Evolutionary conservation across 2,113 vertebrate species (phyloP), one percentile per base, ranked within the genome.

Genomic region (Xenopus laevis): DNA sequence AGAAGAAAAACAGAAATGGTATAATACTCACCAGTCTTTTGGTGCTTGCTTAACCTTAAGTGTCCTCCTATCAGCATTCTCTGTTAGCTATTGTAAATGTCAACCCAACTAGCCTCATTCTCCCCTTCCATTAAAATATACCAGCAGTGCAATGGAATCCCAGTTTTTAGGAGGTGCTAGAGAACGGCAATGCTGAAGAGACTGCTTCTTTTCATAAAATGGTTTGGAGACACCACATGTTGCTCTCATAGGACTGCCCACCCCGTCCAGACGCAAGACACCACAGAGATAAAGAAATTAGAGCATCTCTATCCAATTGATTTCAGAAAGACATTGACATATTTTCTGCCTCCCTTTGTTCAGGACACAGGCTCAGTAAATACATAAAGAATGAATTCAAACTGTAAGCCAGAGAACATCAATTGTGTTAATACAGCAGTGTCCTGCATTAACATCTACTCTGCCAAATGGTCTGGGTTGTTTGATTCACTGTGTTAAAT

Each of bases 41-140:
- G 77, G 0, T 4, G 4, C 47, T 64, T 82, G 66, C n/a, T 83
- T 74, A 81, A 62, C 71, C 65, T 13, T 21, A 33, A 80, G 71
- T 83, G 79, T 81, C 81, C 82, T 73, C 78, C 81, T 62, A 86
- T 71, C 77, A 89, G 82, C 89, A 90, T 88, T 80, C 79, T 89
- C 79, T 60, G 82, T 78, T 81, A 79, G 52, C 69, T 79, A 75
- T 59, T 55, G 58, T 45, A 69, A 44, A 64, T 13, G 74, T 52
- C 53, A 23, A 55, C 79, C 81, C 78, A 69, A 81, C 76, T 15
- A 67, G 79, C 71, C 85, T 82, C 74, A 84, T 78, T 67, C 11
- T 68, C 64, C 81, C 68, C 71, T 79, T 27, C 23, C 23, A 27
- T 27, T 1, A 27, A 27, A 27, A 40, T 40, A 40, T 40, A 2